A percentile compares a stretch with the other conserved stretches of the same genome.
Evolutionary conservation across 2,113 vertebrate species (phyloP).

Genomic region (Solea senegalensis): DNA sequence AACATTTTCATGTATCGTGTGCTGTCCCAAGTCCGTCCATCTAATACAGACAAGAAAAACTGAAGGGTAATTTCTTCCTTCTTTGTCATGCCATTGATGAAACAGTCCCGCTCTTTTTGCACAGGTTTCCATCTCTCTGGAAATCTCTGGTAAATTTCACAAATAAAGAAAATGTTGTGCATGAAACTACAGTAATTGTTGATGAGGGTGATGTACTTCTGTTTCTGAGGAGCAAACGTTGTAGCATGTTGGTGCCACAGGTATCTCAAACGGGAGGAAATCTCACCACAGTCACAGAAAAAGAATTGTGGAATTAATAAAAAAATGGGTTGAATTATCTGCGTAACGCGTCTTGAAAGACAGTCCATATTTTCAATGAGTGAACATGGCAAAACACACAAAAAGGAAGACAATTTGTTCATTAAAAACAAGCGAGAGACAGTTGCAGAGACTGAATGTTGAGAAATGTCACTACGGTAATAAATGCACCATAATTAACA

Average conservation of each 20-base stretch:
- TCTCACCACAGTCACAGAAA: conserved; percentile 8
- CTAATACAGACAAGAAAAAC: too few relatives aligned
- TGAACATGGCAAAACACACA: conserved; percentile 37
- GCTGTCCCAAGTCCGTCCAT: neutral
- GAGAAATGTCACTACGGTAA: conserved; percentile 15
- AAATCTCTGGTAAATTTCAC: too few relatives aligned
- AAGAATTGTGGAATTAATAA: neutral
- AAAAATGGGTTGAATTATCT: conserved; percentile 11
- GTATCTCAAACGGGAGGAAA: conserved; percentile 6
- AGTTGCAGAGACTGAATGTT: conserved; percentile 22
- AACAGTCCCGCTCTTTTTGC: too few relatives aligned
- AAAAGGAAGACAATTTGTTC: conserved; percentile 58
- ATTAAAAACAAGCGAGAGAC: conserved; percentile 25
- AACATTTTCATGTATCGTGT: neutral
- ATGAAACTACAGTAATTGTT: neutral
- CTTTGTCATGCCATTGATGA: too few relatives aligned
- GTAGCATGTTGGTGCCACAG: neutral
- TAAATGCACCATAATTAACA: conserved; percentile 10
- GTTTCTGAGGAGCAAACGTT: conserved; percentile 1
- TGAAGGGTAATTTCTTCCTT: too few relatives aligned
- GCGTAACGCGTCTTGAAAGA: conserved; percentile 8
- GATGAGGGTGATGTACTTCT: neutral
- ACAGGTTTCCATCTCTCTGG: too few relatives aligned
- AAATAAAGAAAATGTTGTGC: conserved; percentile 9
- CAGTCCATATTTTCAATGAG: conserved; percentile 14